Evolutionary conservation across 1,140 invertebrate genomes (phyloP), one percentile per base, ranked within the genome.

Genomic region (Orussus abietinus): DNA sequence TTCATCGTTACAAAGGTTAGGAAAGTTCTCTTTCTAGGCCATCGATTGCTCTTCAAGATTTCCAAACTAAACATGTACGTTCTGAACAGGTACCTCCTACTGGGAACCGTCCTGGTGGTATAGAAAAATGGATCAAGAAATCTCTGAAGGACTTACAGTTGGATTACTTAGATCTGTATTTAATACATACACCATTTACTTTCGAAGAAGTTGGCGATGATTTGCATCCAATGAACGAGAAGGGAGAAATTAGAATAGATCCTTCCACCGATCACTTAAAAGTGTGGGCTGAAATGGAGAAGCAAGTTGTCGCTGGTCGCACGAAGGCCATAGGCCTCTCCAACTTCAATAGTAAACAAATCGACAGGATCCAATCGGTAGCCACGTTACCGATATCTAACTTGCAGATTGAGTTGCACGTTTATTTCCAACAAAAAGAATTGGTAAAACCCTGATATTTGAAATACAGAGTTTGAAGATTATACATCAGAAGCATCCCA

Each of bases 221-320:
- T 35, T 51, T 75, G 49, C 50, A 77, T 57, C 66, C 80, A 40
- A 9, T 36, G 38, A 50, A 75, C 47, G 74, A 75, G 9, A 76
- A 82, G 47, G 85, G 85, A 35, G 69, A 79, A 31, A 75, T 87
- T 12, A 65, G 75, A 20, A 50, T 86, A 0, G 86, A 89, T 58
- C 49, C 59, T 9, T 71, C 55, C 5, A 89, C 86, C 0, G 77
- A 90, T 69, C 81, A 83, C 59, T 50, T 82, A 11, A 77, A 74
- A n/a, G 71, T 80, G 37, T 91, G 87, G 87, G 77, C 77, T 74
- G 79, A 76, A 60, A 86, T 90, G 85, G 86, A 90, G 64, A 60
- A 59, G 32, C 56, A 84, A 64, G 69, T 80, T 6, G 70, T 75
- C 15, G 72, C 72, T 9, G 82, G 85, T 18, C 68, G 78, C 12